phyloP scores from a whole-genome alignment of 2,888 invertebrate species.

The Stegana nigrithorax region DNA sequence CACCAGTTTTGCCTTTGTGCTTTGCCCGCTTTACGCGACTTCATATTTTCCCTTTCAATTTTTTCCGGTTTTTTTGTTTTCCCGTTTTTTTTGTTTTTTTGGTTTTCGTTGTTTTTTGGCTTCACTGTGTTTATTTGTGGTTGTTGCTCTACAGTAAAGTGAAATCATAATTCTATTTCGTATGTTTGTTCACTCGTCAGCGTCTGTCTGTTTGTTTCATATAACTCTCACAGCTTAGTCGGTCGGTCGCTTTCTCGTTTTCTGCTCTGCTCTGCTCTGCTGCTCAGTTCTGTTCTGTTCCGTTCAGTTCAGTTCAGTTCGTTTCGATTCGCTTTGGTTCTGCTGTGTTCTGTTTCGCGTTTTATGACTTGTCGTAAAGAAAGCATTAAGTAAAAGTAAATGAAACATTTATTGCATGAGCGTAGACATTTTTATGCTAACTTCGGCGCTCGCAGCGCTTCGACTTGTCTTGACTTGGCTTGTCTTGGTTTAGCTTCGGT shows the following conservation, averaged over 20 bases:
- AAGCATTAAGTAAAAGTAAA: constrained; percentile 23
- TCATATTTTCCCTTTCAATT: not conserved
- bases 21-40: not conserved
- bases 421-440: not conserved
- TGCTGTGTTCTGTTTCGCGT: not conserved
- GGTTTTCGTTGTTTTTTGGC: not conserved
- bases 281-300: not conserved
- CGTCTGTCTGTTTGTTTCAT: not conserved
- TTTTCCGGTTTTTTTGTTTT: not conserved
- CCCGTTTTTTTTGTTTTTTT: not conserved
- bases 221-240: too few relatives aligned
- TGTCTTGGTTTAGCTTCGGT: not conserved
- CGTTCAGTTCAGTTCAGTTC: too few relatives aligned
- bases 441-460: too few relatives aligned
- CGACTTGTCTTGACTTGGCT: too few relatives aligned
- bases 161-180: constrained; percentile 12
- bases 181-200: not conserved
- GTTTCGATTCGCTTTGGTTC: too few relatives aligned
- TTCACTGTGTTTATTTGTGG: not conserved
- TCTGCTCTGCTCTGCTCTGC: not conserved
- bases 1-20: not conserved
- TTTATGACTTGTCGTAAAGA: constrained; percentile 23
- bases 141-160: too few relatives aligned
- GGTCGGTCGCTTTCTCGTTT: not conserved
- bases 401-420: constrained; percentile 25